Evolutionary conservation across 1,140 invertebrate genomes (phyloP), one percentile per base, ranked within the genome.

Genomic region (Brachionus sp.): DNA sequence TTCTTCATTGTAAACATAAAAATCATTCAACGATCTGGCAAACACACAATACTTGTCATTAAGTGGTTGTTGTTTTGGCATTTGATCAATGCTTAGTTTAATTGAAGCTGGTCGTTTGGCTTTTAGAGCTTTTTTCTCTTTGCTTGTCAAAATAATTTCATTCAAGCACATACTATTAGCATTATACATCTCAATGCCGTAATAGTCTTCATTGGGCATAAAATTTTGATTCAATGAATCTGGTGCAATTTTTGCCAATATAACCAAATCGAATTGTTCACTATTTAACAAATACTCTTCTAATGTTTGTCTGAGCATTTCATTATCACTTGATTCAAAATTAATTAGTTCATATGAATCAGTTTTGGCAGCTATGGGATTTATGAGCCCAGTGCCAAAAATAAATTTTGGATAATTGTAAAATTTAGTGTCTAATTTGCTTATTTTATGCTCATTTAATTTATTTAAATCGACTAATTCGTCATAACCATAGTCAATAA

Each of bases 401-500:
- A 46, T 42, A 53, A 50, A 62, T 33, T 19, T 29, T 50, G 75
- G 75, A 78, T 62, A 78, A 16, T 53, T 25, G 46, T 6, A 57
- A 53, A 78, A 78, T 62, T 25, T 46, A 10, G 23, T n/a, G 10
- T 46, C 19, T 33, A 78, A 39, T 70, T 62, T 78, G 12, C 42
- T 53, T 5, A 62, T 10, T 23, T 25, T 42, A 0, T 62, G 10
- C 13, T 35, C 9, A 42, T 37, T 78, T 16, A n/a, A 9, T 16
- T 70, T n/a, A 44, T 19, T 39, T 5, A 53, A 19, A 2, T 78
- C 4, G 37, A 78, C n/a, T 35, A 50, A 10, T 37, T 78, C 75
- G 5, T 78, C 44, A 42, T 25, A 78, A 42, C 75, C 75, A 46
- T 57, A 78, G 19, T 78, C 75, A 39, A 78, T 50, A 42, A 33